These are phyloP conservation scores for Cryptophagus acutangulus DNA, from an alignment of 2,888 invertebrate genomes.

Conservation along the genomic window DNA sequence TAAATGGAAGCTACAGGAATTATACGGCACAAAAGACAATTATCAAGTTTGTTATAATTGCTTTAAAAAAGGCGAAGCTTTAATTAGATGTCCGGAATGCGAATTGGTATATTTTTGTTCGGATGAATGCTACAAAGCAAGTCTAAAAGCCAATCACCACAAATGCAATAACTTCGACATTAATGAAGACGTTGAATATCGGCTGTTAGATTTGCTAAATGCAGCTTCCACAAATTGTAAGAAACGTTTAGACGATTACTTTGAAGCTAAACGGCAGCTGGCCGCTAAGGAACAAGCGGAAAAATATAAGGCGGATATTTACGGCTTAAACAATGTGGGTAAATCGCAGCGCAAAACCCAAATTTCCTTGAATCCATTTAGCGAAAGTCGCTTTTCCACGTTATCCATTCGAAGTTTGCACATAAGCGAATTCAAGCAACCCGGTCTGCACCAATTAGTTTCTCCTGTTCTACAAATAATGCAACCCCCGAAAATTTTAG, in stretches of 20 bases:
- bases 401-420: too few species aligned
- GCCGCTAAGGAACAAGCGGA: conserved; percentile 14
- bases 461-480: too few species aligned
- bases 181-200: too few species aligned
- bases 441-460: background rate
- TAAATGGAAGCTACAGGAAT: too few species aligned
- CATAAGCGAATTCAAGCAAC: background rate
- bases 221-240: too few species aligned
- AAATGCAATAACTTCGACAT: too few species aligned
- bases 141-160: conserved; percentile 26
- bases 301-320: conserved; percentile 20
- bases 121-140: conserved; percentile 35
- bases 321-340: conserved; percentile 20
- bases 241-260: conserved; percentile 8
- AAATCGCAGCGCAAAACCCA: background rate
- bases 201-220: too few species aligned
- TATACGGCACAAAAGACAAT: conserved; percentile 10
- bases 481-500: too few species aligned
- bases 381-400: background rate
- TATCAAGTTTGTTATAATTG: conserved; percentile 43
- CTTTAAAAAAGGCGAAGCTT: conserved; percentile 23
- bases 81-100: conserved; percentile 39
- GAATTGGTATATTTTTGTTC: conserved; percentile 41
- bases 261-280: conserved; percentile 9
- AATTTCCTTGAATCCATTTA: background rate